Evolutionary conservation across 2,888 invertebrate species (phyloP).

Genomic region (Operophtera brumata): DNA sequence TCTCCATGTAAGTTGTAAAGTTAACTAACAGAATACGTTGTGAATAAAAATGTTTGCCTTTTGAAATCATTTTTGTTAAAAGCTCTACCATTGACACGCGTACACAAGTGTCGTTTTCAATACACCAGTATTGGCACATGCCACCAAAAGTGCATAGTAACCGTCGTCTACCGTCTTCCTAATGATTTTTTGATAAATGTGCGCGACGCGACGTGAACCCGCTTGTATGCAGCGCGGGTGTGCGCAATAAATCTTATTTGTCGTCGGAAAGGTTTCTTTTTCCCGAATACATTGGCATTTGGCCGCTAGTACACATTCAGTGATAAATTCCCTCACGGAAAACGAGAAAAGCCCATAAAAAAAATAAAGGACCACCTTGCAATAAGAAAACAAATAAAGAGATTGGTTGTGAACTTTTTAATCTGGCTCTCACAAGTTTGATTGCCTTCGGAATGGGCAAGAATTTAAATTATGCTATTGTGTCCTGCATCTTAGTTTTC

Average conservation of each 20-base stretch:
- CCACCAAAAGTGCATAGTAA: conserved; percentile 19
- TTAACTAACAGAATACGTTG: not conserved
- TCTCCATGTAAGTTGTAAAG: too few species aligned
- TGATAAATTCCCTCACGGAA: conserved; percentile 51
- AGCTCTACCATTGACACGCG: conserved; percentile 10
- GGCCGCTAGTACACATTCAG: conserved; percentile 42
- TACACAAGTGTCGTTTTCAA: conserved; percentile 18
- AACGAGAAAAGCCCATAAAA: conserved; percentile 46
- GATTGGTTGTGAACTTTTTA: conserved; percentile 50
- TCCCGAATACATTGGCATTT: conserved; percentile 42
- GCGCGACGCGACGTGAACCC: conserved; percentile 29
- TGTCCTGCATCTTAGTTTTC: conserved; percentile 21
- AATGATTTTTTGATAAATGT: conserved; percentile 52
- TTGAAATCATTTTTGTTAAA: conserved; percentile 20
- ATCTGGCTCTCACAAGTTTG: conserved; percentile 65
- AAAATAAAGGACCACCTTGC: conserved; percentile 48
- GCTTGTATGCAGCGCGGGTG: conserved; percentile 44
- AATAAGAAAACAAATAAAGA: conserved; percentile 30
- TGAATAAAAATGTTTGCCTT: conserved; percentile 9
- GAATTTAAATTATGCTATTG: conserved; percentile 55
- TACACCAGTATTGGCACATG: conserved; percentile 11
- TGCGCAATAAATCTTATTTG: conserved; percentile 37
- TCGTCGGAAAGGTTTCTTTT: conserved; percentile 43
- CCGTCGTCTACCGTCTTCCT: conserved; percentile 29
- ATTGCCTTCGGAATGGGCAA: conserved; percentile 50